Conservation (phyloP, 2,797 vertebrate species). For the Todus mexicanus region DNA sequence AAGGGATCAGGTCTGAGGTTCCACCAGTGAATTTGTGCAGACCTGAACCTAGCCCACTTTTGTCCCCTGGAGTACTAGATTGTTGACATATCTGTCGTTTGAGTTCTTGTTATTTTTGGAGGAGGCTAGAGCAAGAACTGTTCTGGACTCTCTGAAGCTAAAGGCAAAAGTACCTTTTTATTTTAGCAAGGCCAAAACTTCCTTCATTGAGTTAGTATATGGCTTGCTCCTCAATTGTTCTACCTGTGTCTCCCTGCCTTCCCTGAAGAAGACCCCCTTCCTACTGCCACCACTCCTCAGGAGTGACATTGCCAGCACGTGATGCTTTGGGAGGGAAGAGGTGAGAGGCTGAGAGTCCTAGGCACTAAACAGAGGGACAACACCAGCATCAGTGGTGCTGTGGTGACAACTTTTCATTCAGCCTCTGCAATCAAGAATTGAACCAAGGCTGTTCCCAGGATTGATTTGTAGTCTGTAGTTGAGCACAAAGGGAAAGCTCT, state of each 20-base stretch:
- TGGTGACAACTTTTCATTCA: neutral
- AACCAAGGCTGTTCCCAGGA: neutral
- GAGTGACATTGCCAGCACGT: neutral
- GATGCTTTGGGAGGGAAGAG: neutral
- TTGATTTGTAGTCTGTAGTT: neutral
- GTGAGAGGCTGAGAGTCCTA: neutral
- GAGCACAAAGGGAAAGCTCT: neutral
- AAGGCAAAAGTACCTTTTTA: neutral
- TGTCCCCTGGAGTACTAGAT: neutral
- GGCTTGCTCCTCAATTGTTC: neutral
- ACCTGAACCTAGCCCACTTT: neutral
- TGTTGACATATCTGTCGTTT: neutral
- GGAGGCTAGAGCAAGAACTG: neutral
- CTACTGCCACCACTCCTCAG: neutral
- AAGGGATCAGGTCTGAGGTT: neutral
- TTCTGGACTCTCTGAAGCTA: neutral
- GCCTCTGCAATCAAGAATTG: neutral
- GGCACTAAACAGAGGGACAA: neutral
- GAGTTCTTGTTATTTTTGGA: neutral
- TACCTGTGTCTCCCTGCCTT: neutral
- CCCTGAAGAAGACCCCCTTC: neutral
- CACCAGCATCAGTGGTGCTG: neutral
- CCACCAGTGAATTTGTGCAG: neutral
- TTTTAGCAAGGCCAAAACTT: neutral
- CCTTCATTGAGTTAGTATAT: accelerated